A percentile compares a stretch with the other conserved stretches of the same genome.
These are phyloP conservation scores for Copidosoma aretas DNA, from an alignment of 2,888 invertebrate genomes.

Conservation along the genomic window DNA sequence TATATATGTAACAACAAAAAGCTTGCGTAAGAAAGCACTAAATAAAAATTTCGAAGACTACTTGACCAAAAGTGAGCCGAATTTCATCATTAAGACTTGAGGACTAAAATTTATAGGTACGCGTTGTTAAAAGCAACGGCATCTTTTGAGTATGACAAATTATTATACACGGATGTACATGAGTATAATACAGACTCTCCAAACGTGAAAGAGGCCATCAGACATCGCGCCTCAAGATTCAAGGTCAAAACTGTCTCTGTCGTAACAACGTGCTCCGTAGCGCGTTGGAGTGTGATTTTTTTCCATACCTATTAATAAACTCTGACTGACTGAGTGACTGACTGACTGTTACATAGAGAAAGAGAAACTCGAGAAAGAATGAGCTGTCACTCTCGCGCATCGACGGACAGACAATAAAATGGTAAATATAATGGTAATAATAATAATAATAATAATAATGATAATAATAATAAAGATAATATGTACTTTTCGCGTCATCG, in stretches of 20 bases:
- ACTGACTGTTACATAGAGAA: too few relatives aligned
- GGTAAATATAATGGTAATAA: too few relatives aligned
- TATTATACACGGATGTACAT: not conserved
- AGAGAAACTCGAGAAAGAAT: not conserved
- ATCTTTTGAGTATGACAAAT: not conserved
- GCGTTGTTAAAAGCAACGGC: not conserved
- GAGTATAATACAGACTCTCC: not conserved
- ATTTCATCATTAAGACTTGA: not conserved
- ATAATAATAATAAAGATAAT: too few relatives aligned
- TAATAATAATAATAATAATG: too few relatives aligned
- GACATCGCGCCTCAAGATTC: not conserved
- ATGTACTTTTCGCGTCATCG: not conserved
- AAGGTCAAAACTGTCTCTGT: not conserved
- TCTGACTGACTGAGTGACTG: not conserved
- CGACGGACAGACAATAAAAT: not conserved
- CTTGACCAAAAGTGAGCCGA: constrained; percentile 28
- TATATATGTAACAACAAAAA: constrained; percentile 45
- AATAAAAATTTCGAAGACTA: constrained; percentile 52
- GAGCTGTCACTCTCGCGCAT: not conserved
- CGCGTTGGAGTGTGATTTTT: not conserved
- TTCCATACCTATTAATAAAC: not conserved
- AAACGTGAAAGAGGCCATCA: not conserved
- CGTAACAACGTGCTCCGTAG: not conserved
- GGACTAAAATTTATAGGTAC: not conserved
- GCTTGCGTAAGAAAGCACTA: constrained; percentile 55